Base-by-base conservation (phyloP, 1,140 invertebrate species). In the Drosophila nigrodunni region DNA sequence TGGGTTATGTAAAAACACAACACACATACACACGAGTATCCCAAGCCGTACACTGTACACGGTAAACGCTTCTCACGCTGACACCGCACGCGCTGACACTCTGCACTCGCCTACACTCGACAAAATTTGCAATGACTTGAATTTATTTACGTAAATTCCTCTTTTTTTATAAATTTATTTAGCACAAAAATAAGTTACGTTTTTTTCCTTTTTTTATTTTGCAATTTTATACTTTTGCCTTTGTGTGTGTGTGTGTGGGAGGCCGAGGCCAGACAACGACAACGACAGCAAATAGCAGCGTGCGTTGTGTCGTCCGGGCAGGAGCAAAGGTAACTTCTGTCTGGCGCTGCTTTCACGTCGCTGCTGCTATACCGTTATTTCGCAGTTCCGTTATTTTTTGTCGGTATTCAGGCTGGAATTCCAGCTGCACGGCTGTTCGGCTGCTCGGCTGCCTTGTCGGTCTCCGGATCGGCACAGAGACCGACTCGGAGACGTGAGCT, bases 271-370 rank as follows among this genome's bases (percentile, higher is more conserved):
- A 80, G 77, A 79, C 83, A 81, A 86, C 89, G 82, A 82, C 82
- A 72, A 86, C 81, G 81, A 77, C 79, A 67, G 74, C 80, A 77
- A 68, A 57, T 61, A 59, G 74, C 81, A 82, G 76, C 90, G 82
- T 88, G 89, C 89, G 90, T 92, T 86, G 87, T 87, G 82, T 91
- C 91, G 91, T 92, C 91, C 91, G 90, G 91, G 91, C 90, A 92
- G 87, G 91, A 92, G 91, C 91, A 92, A 92, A 92, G 91, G 91
- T 92, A 92, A 92, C 89, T 92, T 92, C 89, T 92, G 86, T 92
- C 91, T 92, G 91, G 70, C 78, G 72, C 73, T 68, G 81, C 49
- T 43, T 47, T 41, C 47, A 44, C 55, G 41, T 52, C 54, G 70
- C 76, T 59, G 66, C 76, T 75, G 47, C 39, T 70, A 80, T 75